phyloP scores from a whole-genome alignment of 2,797 vertebrate genomes.

The Holocentrus rufus region DNA sequence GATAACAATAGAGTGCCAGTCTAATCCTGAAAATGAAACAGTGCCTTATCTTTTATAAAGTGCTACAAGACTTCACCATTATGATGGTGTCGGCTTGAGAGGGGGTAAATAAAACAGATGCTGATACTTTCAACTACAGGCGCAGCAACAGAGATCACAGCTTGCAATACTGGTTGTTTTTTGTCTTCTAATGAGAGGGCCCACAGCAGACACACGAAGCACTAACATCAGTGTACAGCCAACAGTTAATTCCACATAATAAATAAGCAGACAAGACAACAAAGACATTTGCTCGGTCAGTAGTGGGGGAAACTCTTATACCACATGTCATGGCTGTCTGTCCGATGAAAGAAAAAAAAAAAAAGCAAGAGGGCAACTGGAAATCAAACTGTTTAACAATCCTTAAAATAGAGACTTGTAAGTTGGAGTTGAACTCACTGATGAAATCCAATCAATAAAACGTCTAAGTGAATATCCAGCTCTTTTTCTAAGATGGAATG shows the following conservation, averaged over 20 bases:
- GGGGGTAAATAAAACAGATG: conserved; percentile 16
- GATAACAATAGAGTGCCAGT: conserved; percentile 12
- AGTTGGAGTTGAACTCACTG: conserved; percentile 38
- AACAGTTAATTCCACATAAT: conserved; percentile 55
- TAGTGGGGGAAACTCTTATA: conserved; percentile 2
- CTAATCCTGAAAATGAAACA: conserved; percentile 51
- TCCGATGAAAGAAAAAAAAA: conserved; percentile 27
- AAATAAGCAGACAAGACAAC: conserved; percentile 55
- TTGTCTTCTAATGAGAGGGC: conserved; percentile 19
- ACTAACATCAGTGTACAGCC: conserved; percentile 35
- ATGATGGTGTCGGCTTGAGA: conserved; percentile 18
- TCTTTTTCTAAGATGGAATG: conserved; percentile 59
- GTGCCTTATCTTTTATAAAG: conserved; percentile 64
- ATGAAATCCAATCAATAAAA: conserved; percentile 60
- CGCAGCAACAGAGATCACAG: conserved; percentile 33
- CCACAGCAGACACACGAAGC: conserved; percentile 41
- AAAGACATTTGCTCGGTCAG: conserved; percentile 33
- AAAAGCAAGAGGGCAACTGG: neutral
- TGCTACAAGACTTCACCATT: conserved; percentile 55
- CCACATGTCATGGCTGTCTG: conserved; percentile 35
- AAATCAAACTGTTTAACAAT: conserved; percentile 44
- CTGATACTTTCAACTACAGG: conserved; percentile 5
- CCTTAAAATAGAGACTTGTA: conserved; percentile 4
- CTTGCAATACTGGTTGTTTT: conserved; percentile 8
- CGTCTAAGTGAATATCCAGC: conserved; percentile 43